Percentiles rank a stretch among this genome's conserved stretches.
Conservation (phyloP, 2,113 vertebrate species). For the Chaetura pelagica region DNA sequence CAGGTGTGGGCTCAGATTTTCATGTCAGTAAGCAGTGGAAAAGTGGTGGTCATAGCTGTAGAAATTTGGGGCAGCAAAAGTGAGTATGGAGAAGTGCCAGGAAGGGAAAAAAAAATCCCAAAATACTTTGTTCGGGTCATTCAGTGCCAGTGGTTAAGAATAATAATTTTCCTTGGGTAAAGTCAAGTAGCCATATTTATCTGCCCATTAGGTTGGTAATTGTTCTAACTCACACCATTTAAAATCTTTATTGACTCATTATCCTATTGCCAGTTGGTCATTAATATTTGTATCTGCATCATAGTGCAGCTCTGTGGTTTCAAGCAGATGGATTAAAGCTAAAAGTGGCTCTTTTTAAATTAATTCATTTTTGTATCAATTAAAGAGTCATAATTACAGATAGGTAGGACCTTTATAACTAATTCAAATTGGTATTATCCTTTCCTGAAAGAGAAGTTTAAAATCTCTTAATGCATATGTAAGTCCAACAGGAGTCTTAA, state of each 20-base stretch:
- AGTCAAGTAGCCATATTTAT: slow-evolving; percentile 62
- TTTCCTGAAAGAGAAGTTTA: neutral
- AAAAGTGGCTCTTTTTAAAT: neutral
- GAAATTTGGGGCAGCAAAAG: neutral
- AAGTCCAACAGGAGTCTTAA: neutral
- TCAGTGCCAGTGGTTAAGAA: neutral
- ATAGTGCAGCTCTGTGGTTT: neutral
- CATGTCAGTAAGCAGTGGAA: neutral
- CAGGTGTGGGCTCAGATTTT: neutral
- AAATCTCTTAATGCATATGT: neutral
- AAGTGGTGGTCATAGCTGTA: rapidly evolving
- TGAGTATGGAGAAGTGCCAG: neutral
- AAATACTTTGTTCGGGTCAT: neutral
- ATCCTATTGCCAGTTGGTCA: slow-evolving; percentile 22
- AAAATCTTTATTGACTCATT: slow-evolving; percentile 57
- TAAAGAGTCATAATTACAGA: neutral
- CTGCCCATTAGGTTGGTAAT: slow-evolving; percentile 47
- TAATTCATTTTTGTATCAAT: neutral
- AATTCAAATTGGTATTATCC: neutral
- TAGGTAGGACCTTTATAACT: neutral
- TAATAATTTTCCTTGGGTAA: neutral
- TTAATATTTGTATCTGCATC: slow-evolving; percentile 37
- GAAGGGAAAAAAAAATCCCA: neutral
- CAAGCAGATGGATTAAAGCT: slow-evolving; percentile 10
- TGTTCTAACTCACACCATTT: slow-evolving; percentile 45